These are phyloP conservation scores for Pinna nobilis DNA, from an alignment of 1,140 invertebrate species.

Conservation along the genomic window DNA sequence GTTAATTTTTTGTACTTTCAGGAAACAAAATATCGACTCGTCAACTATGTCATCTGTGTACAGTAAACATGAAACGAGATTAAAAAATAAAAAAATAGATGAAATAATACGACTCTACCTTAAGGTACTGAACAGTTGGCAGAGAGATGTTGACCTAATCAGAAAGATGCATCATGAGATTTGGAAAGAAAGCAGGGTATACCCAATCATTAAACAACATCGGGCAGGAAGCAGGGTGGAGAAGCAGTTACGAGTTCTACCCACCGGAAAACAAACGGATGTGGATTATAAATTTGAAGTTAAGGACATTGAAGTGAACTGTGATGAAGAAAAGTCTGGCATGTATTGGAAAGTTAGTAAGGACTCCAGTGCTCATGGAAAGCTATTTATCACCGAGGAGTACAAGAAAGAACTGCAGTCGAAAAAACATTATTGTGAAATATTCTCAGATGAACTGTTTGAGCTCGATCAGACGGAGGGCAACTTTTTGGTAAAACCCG, in stretches of 20 bases:
- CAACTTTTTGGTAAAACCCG: slow-evolving; percentile 16
- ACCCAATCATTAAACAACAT: slow-evolving; percentile 25
- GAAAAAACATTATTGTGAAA: slow-evolving; percentile 4
- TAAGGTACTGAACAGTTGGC: slow-evolving; percentile 25
- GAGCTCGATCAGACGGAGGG: not conserved
- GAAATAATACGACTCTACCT: slow-evolving; percentile 7
- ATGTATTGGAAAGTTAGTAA: slow-evolving; percentile 28
- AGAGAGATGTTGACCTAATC: slow-evolving; percentile 26
- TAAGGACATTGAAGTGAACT: slow-evolving; percentile 12
- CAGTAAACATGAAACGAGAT: no score
- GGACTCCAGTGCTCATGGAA: slow-evolving; percentile 16
- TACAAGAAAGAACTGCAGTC: not conserved
- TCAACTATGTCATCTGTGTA: no score
- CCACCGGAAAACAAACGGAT: slow-evolving; percentile 17
- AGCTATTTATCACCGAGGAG: slow-evolving; percentile 15
- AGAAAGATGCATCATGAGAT: slow-evolving; percentile 40
- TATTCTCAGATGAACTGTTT: slow-evolving; percentile 22
- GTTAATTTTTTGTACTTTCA: no score
- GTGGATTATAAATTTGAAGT: slow-evolving; percentile 45
- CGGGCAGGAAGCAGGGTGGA: slow-evolving; percentile 43
- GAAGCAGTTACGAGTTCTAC: slow-evolving; percentile 31
- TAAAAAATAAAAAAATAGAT: no score
- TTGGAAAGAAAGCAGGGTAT: slow-evolving; percentile 22
- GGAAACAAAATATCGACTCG: no score
- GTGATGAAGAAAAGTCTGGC: not conserved